Percentiles rank a stretch among this genome's conserved stretches.
Conservation (phyloP, 2,888 invertebrate species). For the Hemaris fuciformis region DNA sequence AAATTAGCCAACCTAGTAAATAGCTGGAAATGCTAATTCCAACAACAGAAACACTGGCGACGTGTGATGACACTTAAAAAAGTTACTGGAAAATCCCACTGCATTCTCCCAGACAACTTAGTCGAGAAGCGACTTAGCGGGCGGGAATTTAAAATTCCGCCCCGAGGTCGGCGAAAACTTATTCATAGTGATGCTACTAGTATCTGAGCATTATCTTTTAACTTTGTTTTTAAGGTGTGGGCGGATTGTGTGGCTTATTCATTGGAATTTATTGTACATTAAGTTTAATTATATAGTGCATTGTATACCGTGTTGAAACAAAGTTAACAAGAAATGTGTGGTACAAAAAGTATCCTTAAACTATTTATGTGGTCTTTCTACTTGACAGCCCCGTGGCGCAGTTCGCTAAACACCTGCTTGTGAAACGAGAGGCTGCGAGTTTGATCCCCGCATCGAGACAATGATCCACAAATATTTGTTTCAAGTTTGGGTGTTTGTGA, state of each 20-base stretch:
- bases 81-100: conserved; percentile 1
- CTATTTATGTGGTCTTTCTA: too few relatives aligned
- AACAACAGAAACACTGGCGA: background rate
- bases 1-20: background rate
- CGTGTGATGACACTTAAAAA: background rate
- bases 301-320: too few relatives aligned
- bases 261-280: background rate
- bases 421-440: too few relatives aligned
- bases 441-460: too few relatives aligned
- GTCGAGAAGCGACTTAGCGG: background rate
- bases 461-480: too few relatives aligned
- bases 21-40: background rate
- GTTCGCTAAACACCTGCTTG: too few relatives aligned
- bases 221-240: background rate
- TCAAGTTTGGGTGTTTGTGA: too few relatives aligned
- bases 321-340: too few relatives aligned
- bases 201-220: conserved; percentile 2
- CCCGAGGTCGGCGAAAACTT: background rate
- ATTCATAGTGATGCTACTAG: background rate
- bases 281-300: too few relatives aligned
- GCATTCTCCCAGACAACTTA: background rate
- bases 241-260: background rate
- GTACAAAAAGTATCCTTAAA: too few relatives aligned
- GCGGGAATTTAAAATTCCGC: background rate
- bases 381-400: too few relatives aligned